Percentiles rank a stretch among this genome's conserved stretches.
phyloP scores from a whole-genome alignment of 2,797 vertebrate species.

The Myoxocephalus aenaeus region DNA sequence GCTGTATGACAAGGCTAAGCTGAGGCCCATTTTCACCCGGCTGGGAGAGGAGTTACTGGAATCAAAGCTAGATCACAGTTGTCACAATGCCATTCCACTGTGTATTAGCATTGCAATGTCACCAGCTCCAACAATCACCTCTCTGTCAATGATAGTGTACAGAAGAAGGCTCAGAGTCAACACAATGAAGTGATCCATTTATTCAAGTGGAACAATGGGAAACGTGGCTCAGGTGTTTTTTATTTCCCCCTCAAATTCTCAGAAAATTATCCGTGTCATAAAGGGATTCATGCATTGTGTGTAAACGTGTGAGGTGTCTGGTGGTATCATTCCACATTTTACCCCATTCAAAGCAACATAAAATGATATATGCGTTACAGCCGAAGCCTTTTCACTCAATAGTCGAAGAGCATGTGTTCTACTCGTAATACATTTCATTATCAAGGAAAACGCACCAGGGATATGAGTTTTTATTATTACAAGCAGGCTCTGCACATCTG shows the following conservation, averaged over 20 bases:
- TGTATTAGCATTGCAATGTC: constrained; percentile 48
- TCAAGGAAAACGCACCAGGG: constrained; percentile 38
- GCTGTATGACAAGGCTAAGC: constrained; percentile 75
- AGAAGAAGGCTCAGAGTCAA: constrained; percentile 35
- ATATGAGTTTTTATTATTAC: constrained; percentile 50
- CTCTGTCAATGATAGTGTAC: constrained; percentile 45
- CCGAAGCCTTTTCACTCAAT: constrained; percentile 29
- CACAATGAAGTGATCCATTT: constrained; percentile 43
- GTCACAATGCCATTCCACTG: constrained; percentile 75
- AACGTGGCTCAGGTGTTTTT: constrained; percentile 16
- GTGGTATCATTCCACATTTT: constrained; percentile 25
- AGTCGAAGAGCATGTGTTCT: constrained; percentile 34
- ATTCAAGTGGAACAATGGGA: constrained; percentile 39
- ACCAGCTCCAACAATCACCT: constrained; percentile 51
- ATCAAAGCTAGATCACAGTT: constrained; percentile 80
- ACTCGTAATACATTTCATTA: constrained; percentile 44
- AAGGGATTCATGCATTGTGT: constrained; percentile 10
- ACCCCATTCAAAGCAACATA: constrained; percentile 13
- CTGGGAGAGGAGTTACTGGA: constrained; percentile 75
- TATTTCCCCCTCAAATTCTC: constrained; percentile 1
- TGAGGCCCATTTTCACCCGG: constrained; percentile 71
- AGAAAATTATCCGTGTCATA: constrained; percentile 15
- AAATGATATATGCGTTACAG: constrained; percentile 11
- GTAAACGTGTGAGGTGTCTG: constrained; percentile 12
- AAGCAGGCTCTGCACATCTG: constrained; percentile 43